Conservation (phyloP, 1,140 invertebrate species). For the Bombus fervidus region DNA sequence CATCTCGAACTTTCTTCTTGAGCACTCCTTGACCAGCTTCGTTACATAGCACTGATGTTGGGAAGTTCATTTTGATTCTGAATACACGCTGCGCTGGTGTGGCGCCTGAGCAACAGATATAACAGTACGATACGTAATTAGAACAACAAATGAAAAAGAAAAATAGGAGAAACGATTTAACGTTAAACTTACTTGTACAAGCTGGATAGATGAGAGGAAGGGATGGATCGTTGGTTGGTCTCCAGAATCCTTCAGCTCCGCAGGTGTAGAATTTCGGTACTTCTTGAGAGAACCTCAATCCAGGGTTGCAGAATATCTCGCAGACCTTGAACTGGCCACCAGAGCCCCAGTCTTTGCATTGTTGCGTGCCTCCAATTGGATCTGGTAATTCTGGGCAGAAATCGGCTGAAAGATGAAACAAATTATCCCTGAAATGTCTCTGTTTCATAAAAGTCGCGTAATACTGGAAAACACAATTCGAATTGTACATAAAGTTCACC, state of each 20-base stretch:
- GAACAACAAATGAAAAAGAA: background rate
- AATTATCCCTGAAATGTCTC: background rate
- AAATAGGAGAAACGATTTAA: background rate
- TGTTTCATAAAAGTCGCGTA: background rate
- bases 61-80: constrained; percentile 96
- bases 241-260: constrained; percentile 97
- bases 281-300: constrained; percentile 93
- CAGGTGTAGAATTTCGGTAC: constrained; percentile 98
- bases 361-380: constrained; percentile 94
- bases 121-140: background rate
- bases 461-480: background rate
- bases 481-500: constrained; percentile 76
- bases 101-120: constrained; percentile 83
- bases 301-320: constrained; percentile 93
- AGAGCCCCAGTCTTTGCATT: constrained; percentile 97
- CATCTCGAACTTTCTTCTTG: constrained; percentile 92
- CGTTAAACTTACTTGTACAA: constrained; percentile 88
- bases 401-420: constrained; percentile 85
- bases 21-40: constrained; percentile 96
- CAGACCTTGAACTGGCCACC: constrained; percentile 97
- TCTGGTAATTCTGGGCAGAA: constrained; percentile 94
- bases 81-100: constrained; percentile 95
- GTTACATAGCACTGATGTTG: constrained; percentile 95
- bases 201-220: constrained; percentile 94
- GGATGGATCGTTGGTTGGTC: constrained; percentile 91